These are phyloP conservation scores for Cheirogaleus major DNA, from an alignment of 2,797 vertebrate species.

Conservation along the genomic window DNA sequence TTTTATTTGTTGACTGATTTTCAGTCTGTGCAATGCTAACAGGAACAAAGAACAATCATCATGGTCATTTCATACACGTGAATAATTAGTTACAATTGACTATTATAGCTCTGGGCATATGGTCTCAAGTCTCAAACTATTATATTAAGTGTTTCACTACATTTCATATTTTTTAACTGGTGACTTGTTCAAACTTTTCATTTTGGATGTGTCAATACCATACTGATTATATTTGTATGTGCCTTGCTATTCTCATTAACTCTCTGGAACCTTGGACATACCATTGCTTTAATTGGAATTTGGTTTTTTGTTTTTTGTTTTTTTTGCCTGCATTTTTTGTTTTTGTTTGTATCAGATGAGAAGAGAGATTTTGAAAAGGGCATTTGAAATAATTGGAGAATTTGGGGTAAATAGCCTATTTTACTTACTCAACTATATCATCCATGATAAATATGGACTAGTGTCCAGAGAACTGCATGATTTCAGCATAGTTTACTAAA, in stretches of 20 bases:
- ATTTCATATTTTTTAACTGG: background rate
- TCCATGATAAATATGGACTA: background rate
- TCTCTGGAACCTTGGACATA: background rate
- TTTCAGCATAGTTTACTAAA: background rate
- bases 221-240: background rate
- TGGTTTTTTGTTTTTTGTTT: background rate
- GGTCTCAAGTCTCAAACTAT: background rate
- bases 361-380: background rate
- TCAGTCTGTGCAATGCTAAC: background rate
- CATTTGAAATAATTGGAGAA: background rate
- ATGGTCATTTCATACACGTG: background rate
- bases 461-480: background rate
- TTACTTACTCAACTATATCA: background rate
- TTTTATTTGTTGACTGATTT: background rate
- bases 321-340: background rate
- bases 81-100: background rate
- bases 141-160: background rate
- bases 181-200: background rate
- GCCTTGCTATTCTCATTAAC: background rate
- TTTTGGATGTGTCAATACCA: background rate
- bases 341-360: background rate
- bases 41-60: background rate
- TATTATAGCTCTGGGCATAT: background rate
- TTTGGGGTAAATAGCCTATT: background rate
- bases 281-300: background rate